These are phyloP conservation scores for Oithona nana DNA, from an alignment of 2,888 invertebrate species.

Conservation along the genomic window DNA sequence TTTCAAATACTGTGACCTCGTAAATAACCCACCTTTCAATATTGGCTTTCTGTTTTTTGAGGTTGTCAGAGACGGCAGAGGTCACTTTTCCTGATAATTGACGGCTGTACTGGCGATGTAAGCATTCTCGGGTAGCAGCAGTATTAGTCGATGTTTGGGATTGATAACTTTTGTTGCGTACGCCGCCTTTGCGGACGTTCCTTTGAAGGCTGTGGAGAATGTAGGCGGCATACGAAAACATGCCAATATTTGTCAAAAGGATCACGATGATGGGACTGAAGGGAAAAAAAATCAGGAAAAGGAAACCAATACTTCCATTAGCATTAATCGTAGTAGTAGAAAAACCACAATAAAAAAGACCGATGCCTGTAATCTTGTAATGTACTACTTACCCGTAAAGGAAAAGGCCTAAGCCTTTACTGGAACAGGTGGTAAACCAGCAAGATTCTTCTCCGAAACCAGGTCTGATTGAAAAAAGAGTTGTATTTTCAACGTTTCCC, in stretches of 20 bases:
- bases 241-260: neutral
- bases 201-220: neutral
- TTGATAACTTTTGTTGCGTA: no score
- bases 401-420: neutral
- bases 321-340: no score
- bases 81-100: neutral
- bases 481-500: neutral
- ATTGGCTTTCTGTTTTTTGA: neutral
- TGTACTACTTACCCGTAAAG: neutral
- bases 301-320: neutral
- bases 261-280: constrained; percentile 2
- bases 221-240: constrained; percentile 7
- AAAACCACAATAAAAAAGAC: no score
- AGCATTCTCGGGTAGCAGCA: neutral
- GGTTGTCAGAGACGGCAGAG: neutral
- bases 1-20: no score
- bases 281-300: neutral
- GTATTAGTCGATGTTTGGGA: neutral
- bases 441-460: constrained; percentile 12
- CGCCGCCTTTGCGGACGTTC: neutral
- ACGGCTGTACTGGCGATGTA: neutral
- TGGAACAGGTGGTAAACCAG: constrained; percentile 13
- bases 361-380: no score
- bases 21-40: neutral
- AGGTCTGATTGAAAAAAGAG: neutral